These are phyloP conservation scores for Cariama cristata DNA, from an alignment of 2,113 vertebrate species.

Conservation along the genomic window DNA sequence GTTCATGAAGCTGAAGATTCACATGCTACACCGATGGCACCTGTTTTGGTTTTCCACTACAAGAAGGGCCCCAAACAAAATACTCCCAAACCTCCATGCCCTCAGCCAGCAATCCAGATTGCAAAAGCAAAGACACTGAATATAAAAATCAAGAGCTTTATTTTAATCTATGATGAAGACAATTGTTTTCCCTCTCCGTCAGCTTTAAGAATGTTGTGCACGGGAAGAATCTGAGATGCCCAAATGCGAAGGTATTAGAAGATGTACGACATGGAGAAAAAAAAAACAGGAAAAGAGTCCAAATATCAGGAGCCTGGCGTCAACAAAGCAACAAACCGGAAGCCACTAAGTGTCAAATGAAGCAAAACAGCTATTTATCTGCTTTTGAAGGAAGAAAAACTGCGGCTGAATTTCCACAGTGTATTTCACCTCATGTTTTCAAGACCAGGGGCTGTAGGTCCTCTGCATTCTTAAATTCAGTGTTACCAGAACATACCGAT, in stretches of 20 bases:
- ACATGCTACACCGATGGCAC: not conserved
- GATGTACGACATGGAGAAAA: not conserved
- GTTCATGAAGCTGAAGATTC: not conserved
- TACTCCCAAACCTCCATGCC: accelerated
- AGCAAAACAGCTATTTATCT: not conserved
- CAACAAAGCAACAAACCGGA: not conserved
- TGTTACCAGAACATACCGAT: not conserved
- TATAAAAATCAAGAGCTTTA: not conserved
- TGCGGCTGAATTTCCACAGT: not conserved
- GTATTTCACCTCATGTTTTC: not conserved
- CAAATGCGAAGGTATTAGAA: not conserved
- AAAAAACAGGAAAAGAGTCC: not conserved
- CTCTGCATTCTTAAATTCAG: not conserved
- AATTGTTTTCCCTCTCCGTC: not conserved
- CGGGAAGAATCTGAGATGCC: not conserved
- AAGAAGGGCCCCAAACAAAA: not conserved
- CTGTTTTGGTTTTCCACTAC: not conserved
- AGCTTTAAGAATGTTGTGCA: not conserved
- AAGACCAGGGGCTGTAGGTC: not conserved
- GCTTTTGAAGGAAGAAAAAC: not conserved
- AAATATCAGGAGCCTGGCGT: not conserved
- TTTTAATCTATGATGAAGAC: not conserved
- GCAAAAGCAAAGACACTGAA: not conserved
- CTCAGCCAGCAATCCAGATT: not conserved
- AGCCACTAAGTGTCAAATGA: not conserved